phyloP scores from a whole-genome alignment of 2,797 vertebrate species.

The Ceryle rudis region DNA sequence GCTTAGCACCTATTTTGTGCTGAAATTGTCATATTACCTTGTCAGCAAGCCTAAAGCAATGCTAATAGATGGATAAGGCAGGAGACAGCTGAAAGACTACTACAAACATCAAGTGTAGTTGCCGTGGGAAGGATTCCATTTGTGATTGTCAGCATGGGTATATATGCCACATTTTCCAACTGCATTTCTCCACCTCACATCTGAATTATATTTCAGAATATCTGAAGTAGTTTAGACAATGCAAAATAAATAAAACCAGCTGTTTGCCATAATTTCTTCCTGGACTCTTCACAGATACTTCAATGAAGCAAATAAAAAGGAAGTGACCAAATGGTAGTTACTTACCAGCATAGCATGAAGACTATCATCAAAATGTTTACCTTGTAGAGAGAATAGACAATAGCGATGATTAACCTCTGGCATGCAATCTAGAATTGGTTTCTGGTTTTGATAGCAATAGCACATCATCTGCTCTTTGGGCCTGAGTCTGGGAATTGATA shows the following conservation, averaged over 20 bases:
- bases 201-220: constrained; percentile 52
- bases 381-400: background rate
- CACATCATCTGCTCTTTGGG: background rate
- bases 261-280: constrained; percentile 19
- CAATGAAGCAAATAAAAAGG: background rate
- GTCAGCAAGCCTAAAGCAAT: constrained; percentile 56
- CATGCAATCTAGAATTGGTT: background rate
- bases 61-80: constrained; percentile 23
- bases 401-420: background rate
- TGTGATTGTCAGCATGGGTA: constrained; percentile 40
- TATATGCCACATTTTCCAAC: background rate
- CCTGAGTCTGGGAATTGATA: background rate
- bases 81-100: constrained; percentile 30
- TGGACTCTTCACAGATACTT: background rate
- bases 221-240: constrained; percentile 30
- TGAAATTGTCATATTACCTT: constrained; percentile 44
- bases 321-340: background rate
- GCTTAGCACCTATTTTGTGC: constrained; percentile 47
- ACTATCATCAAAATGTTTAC: background rate
- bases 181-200: constrained; percentile 26
- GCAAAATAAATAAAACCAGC: constrained; percentile 36
- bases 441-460: background rate
- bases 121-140: constrained; percentile 50
- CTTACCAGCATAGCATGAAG: background rate
- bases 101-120: background rate